phyloP scores from a whole-genome alignment of 2,113 vertebrate species.

The Phylloscopus whistleri region DNA sequence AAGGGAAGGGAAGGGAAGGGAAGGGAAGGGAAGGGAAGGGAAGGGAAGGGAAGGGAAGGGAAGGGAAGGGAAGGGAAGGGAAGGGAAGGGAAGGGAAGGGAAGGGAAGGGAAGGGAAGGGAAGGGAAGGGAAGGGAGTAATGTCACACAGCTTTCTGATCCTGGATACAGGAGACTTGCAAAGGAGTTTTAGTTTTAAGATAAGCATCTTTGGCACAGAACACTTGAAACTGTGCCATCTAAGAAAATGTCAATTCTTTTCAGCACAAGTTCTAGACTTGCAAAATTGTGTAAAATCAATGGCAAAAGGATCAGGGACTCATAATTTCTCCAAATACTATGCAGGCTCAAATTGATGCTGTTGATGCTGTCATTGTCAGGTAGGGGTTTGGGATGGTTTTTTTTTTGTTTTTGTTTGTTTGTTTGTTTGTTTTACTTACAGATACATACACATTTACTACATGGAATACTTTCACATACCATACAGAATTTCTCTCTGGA shows the following conservation, averaged over 20 bases:
- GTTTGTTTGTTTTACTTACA: not conserved
- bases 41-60: too few relatives aligned
- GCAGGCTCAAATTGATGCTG: not conserved
- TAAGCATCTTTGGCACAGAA: rapidly evolving
- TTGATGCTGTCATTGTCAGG: not conserved
- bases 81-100: too few relatives aligned
- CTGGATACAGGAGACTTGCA: not conserved
- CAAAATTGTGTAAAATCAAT: not conserved
- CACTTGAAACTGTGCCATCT: not conserved
- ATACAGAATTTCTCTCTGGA: not conserved
- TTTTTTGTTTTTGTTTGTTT: not conserved
- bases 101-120: too few relatives aligned
- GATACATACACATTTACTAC: not conserved
- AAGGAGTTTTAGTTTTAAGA: not conserved
- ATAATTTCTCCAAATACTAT: not conserved
- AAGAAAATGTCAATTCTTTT: not conserved
- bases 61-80: too few relatives aligned
- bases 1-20: too few relatives aligned
- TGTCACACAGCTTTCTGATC: not conserved
- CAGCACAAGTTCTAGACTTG: not conserved
- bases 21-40: too few relatives aligned
- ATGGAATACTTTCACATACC: not conserved
- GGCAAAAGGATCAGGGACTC: not conserved
- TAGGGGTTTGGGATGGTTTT: too few relatives aligned
- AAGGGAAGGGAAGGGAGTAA: too few relatives aligned